Base-by-base conservation (phyloP, 1,140 invertebrate species). In the Procambarus virginalis region DNA sequence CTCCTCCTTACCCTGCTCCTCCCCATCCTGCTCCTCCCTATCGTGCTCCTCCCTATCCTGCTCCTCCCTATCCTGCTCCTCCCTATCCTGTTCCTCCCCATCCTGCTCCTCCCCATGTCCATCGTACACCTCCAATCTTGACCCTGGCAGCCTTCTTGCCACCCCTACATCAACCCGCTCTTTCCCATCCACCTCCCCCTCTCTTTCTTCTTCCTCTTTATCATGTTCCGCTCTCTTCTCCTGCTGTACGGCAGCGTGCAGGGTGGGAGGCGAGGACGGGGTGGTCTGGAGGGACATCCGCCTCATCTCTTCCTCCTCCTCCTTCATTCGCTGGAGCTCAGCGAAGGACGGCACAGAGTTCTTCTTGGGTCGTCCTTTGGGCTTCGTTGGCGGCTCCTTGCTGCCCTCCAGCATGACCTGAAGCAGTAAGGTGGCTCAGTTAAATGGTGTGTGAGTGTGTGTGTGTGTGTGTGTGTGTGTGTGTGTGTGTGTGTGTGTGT, bases 241-340 rank as follows among this genome's bases (percentile, higher is more conserved):
- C 20, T 68, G 3, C 22, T 49, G 34, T 51, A 46, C 20, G 97
- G 34, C 34, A 34, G 34, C 34, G 34, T 34, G 34, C 34, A 34
- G 34, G 34, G 34, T 34, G 34, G 34, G 34, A 34, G 34, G 34
- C 34, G 34, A 34, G 34, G 34, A 34, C 34, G 34, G 34, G 34
- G 0, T 34, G 34, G 34, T 34, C 34, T 34, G 34, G 34, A 34
- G 34, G 34, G 34, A 34, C 34, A 34, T 34, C 34, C 34, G 34
- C 34, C 34, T 34, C 34, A 34, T 97, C 96, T 97, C 96, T 93
- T 97, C 96, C 34, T 96, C 96, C 94, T 98, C 96, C 93, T 98
- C 97, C 84, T 98, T 94, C 96, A 97, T 97, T 93, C 96, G 95
- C 94, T 98, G 97, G 86, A 99, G 95, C 93, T 97, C 96, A 86